Evolutionary conservation across 2,113 vertebrate genomes (phyloP).

Genomic region (Mobula hypostoma): DNA sequence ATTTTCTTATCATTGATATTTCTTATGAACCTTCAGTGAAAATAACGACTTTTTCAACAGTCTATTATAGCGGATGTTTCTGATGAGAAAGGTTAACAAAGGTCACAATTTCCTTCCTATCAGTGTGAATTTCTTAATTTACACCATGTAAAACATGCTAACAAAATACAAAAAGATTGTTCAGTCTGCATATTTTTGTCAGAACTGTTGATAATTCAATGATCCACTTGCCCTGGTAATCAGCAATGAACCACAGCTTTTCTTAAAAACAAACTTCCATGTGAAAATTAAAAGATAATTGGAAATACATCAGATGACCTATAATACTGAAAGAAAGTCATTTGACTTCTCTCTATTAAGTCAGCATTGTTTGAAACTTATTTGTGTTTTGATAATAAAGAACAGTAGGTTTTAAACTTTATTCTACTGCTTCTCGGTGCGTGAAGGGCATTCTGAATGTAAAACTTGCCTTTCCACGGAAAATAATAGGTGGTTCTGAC

Average conservation of each 20-base stretch:
- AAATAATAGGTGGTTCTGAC: no score
- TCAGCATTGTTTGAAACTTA: not conserved
- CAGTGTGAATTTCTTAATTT: conserved; percentile 33
- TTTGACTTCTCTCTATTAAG: not conserved
- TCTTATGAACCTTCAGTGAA: not conserved
- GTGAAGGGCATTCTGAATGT: not conserved
- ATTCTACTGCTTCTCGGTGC: not conserved
- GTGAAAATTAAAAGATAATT: conserved; percentile 38
- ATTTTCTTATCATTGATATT: not conserved
- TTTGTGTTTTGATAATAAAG: conserved; percentile 18
- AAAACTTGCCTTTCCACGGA: not conserved
- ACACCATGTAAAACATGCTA: conserved; percentile 31
- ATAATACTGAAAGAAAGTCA: not conserved
- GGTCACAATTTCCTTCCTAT: not conserved
- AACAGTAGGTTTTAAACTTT: not conserved
- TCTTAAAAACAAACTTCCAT: not conserved
- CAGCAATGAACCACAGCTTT: conserved; percentile 19
- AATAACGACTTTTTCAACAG: not conserved
- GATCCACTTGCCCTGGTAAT: conserved; percentile 1
- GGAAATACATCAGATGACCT: conserved; percentile 34
- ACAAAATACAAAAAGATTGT: conserved; percentile 20
- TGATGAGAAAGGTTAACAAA: conserved; percentile 19
- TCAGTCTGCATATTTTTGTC: not conserved
- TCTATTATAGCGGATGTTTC: not conserved
- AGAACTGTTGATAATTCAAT: not conserved